These are phyloP conservation scores for Mico argentatus DNA, from an alignment of 2,797 vertebrate genomes.

Conservation along the genomic window DNA sequence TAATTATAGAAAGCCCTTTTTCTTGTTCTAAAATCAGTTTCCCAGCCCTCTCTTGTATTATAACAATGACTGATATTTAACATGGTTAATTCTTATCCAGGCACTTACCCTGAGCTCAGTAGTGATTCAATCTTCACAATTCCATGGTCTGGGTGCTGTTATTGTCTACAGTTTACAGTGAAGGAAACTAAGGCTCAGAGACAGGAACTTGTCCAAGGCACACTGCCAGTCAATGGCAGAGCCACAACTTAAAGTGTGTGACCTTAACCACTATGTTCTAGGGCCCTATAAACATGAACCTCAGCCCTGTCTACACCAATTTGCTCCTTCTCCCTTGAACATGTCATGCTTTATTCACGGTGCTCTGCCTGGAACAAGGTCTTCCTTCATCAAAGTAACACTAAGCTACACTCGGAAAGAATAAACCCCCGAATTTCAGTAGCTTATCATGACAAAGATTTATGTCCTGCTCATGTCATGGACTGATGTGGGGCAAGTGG, in stretches of 20 bases:
- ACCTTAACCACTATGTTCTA: accelerated
- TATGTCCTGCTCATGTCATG: background rate
- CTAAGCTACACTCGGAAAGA: background rate
- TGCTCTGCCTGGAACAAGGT: background rate
- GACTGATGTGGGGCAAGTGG: background rate
- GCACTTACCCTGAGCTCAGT: background rate
- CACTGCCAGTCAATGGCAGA: background rate
- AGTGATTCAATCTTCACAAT: background rate
- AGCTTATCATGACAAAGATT: background rate
- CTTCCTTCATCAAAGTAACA: background rate
- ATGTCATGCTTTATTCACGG: background rate
- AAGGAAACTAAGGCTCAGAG: background rate
- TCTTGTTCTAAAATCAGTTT: background rate
- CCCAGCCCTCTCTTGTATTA: background rate
- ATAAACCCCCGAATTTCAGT: background rate
- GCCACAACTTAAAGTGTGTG: background rate
- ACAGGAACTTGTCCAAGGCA: background rate
- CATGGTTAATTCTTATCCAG: background rate
- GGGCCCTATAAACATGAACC: background rate
- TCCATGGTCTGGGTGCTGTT: accelerated
- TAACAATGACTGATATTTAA: background rate
- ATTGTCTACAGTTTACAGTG: background rate
- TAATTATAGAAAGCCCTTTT: background rate
- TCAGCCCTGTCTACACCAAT: background rate
- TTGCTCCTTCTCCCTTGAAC: background rate